These are phyloP conservation scores for Spermophilus dauricus DNA, from an alignment of 2,113 vertebrate genomes.

Conservation along the genomic window DNA sequence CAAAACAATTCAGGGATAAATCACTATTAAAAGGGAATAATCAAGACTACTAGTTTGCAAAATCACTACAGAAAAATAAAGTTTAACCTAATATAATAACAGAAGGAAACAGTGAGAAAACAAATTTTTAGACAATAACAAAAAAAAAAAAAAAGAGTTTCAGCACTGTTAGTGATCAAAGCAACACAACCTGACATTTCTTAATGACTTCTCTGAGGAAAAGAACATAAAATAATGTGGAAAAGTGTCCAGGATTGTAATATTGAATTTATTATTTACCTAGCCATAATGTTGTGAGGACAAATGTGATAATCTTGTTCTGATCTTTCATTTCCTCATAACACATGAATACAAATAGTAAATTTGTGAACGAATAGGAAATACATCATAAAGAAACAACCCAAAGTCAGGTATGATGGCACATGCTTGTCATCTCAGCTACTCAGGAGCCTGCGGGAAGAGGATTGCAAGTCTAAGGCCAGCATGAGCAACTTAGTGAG, in stretches of 20 bases:
- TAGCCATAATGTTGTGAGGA: background rate
- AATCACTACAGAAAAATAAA: conserved; percentile 24
- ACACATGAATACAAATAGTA: background rate
- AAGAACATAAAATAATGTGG: no score
- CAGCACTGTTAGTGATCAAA: background rate
- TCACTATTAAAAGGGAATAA: conserved; percentile 39
- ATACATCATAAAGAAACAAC: background rate
- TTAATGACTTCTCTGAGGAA: background rate
- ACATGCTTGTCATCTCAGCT: background rate
- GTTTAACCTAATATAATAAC: background rate
- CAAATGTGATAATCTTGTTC: background rate
- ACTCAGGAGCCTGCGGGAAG: background rate
- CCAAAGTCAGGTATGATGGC: background rate
- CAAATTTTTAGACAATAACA: background rate
- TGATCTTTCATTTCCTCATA: background rate
- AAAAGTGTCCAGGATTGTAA: background rate
- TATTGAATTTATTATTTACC: background rate
- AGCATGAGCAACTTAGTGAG: background rate
- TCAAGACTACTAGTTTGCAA: background rate
- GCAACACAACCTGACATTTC: background rate
- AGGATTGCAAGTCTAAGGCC: background rate
- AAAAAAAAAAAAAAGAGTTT: background rate
- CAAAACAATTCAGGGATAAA: conserved; percentile 25
- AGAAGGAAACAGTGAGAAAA: conserved; percentile 9
- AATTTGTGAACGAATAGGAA: conserved; percentile 26